Evolutionary conservation across 2,888 invertebrate species (phyloP).

Genomic region (Encarsia formosa): DNA sequence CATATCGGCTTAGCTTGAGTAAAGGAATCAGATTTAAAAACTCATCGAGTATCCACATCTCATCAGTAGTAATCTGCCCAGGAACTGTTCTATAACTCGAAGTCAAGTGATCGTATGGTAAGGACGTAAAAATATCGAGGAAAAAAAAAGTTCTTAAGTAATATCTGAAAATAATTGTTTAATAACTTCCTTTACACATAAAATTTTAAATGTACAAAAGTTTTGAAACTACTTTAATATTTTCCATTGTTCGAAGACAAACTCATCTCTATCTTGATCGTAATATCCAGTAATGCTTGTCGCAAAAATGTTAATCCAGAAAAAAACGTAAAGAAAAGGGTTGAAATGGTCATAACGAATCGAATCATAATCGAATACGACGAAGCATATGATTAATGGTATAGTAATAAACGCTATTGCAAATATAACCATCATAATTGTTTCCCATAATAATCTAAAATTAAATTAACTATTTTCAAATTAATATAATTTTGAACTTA

Average conservation of each 20-base stretch:
- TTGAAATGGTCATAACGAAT: constrained; percentile 37
- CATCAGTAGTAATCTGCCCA: constrained; percentile 30
- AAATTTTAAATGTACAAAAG: neutral
- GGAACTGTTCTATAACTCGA: constrained; percentile 38
- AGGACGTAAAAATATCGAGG: constrained; percentile 40
- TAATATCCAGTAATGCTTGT: constrained; percentile 40
- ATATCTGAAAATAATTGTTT: constrained; percentile 28
- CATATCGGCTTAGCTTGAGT: constrained; percentile 40
- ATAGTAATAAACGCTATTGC: constrained; percentile 39
- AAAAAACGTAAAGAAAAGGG: constrained; percentile 37
- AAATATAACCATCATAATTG: constrained; percentile 39
- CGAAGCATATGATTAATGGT: constrained; percentile 41
- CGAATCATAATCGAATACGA: constrained; percentile 37
- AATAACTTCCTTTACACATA: neutral
- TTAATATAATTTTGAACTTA: constrained; percentile 4
- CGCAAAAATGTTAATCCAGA: constrained; percentile 42
- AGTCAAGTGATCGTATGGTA: constrained; percentile 44
- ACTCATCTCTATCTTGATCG: constrained; percentile 23
- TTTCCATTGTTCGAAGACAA: constrained; percentile 33
- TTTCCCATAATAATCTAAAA: constrained; percentile 44
- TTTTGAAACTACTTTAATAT: constrained; percentile 36
- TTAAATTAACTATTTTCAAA: constrained; percentile 1
- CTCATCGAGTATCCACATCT: constrained; percentile 27
- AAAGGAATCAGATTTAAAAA: constrained; percentile 43
- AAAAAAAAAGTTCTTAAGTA: constrained; percentile 37